A percentile compares a stretch with the other conserved stretches of the same genome.
Evolutionary conservation across 2,113 vertebrate species (phyloP).

Genomic region (Hiodon tergisus): DNA sequence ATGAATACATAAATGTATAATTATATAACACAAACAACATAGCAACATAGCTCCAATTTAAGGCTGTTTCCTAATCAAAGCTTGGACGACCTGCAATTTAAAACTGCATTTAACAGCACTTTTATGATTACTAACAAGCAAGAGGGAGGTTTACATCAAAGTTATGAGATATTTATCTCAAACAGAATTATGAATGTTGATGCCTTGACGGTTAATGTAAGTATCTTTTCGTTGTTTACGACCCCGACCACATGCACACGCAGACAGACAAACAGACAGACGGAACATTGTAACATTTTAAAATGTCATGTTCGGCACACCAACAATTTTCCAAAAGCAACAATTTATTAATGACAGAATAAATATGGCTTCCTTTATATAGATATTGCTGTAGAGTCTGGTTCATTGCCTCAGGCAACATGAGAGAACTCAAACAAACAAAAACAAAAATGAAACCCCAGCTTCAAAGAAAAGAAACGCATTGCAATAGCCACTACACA

Average conservation of each 20-base stretch:
- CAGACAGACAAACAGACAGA: conserved; percentile 26
- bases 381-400: not conserved
- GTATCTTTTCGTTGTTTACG: conserved; percentile 27
- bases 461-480: not conserved
- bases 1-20: too few species aligned
- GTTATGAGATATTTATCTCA: conserved; percentile 19
- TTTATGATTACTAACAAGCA: too few species aligned
- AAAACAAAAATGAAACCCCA: not conserved
- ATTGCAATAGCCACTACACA: not conserved
- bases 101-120: too few species aligned
- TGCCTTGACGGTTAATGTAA: conserved; percentile 22
- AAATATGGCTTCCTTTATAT: conserved; percentile 45
- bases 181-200: conserved; percentile 31
- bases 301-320: conserved; percentile 45
- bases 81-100: too few species aligned
- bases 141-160: not conserved
- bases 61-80: too few species aligned
- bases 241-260: conserved; percentile 19
- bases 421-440: not conserved
- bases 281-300: conserved; percentile 41
- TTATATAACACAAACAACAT: too few species aligned
- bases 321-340: conserved; percentile 53
- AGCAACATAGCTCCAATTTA: too few species aligned
- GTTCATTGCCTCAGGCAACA: not conserved
- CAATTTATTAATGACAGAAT: conserved; percentile 62